Conservation (phyloP, 2,888 invertebrate genomes). For the Gastracanthus pulcherrimus region DNA sequence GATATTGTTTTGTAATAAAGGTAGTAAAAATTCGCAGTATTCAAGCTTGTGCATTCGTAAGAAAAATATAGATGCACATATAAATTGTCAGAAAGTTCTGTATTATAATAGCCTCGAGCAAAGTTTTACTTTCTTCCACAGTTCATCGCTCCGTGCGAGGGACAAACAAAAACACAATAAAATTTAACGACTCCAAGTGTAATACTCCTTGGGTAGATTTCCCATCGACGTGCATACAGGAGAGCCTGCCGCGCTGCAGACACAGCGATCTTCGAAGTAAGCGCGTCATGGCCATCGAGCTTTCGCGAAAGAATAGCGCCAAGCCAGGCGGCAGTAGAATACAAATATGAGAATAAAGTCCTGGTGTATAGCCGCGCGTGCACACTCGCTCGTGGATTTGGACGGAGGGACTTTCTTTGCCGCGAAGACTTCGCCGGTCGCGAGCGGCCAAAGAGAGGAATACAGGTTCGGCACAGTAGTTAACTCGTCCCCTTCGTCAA, state of each 20-base stretch:
- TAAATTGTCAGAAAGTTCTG: neutral
- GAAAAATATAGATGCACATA: too few species aligned
- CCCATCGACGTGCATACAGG: neutral
- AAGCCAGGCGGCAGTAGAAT: conserved; percentile 13
- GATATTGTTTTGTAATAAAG: too few species aligned
- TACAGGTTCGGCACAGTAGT: conserved; percentile 48
- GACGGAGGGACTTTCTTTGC: conserved; percentile 12
- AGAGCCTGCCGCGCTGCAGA: neutral
- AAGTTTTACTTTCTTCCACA: neutral
- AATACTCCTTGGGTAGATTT: neutral
- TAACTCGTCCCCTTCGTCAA: conserved; percentile 41
- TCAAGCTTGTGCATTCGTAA: too few species aligned
- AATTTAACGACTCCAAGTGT: conserved; percentile 39
- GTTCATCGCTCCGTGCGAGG: neutral
- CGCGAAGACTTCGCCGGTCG: conserved; percentile 7
- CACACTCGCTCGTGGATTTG: conserved; percentile 5
- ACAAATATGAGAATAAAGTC: conserved; percentile 43
- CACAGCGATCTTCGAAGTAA: too few species aligned
- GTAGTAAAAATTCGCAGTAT: too few species aligned
- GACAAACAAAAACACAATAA: conserved; percentile 48
- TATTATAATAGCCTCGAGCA: neutral
- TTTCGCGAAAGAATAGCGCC: neutral
- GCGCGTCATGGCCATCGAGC: too few species aligned
- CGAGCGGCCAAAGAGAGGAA: neutral
- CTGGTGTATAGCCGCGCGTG: neutral